Evolutionary conservation across 1,140 invertebrate species (phyloP), one percentile per base, ranked within the genome.

Genomic region (Drosophila paulistorum): DNA sequence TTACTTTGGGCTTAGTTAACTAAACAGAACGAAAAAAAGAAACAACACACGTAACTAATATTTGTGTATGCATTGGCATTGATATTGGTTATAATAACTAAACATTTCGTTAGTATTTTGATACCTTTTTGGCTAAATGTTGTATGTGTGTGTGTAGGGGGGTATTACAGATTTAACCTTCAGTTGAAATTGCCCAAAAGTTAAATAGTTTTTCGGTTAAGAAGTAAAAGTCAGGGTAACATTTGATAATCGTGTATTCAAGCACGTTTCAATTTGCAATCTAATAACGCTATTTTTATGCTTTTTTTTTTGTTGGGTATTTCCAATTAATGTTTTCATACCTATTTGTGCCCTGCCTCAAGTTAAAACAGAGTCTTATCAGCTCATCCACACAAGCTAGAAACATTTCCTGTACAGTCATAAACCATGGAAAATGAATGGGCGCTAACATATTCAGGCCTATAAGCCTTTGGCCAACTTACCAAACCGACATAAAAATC

Each of bases 51-150:
- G 37, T 39, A 39, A 39, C 37, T 39, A 39, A 39, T 39, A 39
- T 39, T 39, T 67, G 26, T 89, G 74, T 87, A 79, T 89, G 79
- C 82, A 86, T 87, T 86, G 84, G 65, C 76, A 79, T 68, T 74
- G 84, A 87, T 89, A 89, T 87, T 80, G 80, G 76, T 87, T 51
- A 51, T 51, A 87, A 86, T 83, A 87, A 74, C 79, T 72, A 57
- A 78, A 87, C 72, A 68, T 86, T 74, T 41, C n/a, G 5, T 30
- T 59, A 41, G 61, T 58, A 76, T 72, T 75, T 79, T 60, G 72
- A 62, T 77, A 45, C 58, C 72, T 20, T 30, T 51, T 51, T 51
- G 17, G 17, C 37, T 39, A 10, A 37, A 10, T 37, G 30, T 30
- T 6, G 30, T 30, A 2, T 26, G 23, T 26, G 33, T 9, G 7